Conservation (phyloP, 2,888 invertebrate genomes). For the Dryocosmus kuriphilus region DNA sequence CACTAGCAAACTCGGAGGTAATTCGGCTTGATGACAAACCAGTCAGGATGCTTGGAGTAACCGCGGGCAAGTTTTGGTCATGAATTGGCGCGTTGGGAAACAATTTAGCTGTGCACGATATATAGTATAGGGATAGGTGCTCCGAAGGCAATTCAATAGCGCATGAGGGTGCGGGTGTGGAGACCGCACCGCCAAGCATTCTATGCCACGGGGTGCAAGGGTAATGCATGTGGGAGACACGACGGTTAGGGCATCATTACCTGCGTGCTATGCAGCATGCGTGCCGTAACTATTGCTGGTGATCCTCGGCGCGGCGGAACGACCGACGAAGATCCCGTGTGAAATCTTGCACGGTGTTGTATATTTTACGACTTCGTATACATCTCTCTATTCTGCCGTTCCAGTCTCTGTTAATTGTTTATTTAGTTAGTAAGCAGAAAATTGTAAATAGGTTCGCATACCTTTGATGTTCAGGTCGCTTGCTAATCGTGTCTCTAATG, state of each 20-base stretch:
- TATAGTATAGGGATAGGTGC: conserved; percentile 48
- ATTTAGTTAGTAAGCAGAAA: conserved; percentile 39
- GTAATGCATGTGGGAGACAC: conserved; percentile 53
- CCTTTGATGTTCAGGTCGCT: conserved; percentile 31
- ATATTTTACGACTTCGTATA: conserved; percentile 45
- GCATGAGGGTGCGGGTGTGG: conserved; percentile 64
- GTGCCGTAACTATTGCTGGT: conserved; percentile 28
- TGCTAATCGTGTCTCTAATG: conserved; percentile 17
- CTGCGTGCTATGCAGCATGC: conserved; percentile 44
- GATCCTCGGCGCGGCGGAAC: conserved; percentile 19
- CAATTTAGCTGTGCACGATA: conserved; percentile 66
- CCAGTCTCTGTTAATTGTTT: conserved; percentile 31
- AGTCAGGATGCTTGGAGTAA: conserved; percentile 45
- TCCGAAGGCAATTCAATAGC: conserved; percentile 62
- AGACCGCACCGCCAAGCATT: conserved; percentile 59
- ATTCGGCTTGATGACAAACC: conserved; percentile 56
- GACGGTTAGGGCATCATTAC: conserved; percentile 57
- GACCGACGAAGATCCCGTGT: conserved; percentile 27
- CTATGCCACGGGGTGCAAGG: conserved; percentile 63
- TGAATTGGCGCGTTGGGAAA: conserved; percentile 63
- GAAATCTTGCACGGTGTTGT: conserved; percentile 47
- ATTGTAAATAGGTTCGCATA: conserved; percentile 33
- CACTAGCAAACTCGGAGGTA: conserved; percentile 49
- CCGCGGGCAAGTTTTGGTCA: conserved; percentile 49
- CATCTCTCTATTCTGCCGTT: conserved; percentile 26